Evolutionary conservation across 2,888 invertebrate species (phyloP), one percentile per base, ranked within the genome.

Genomic region (Pyralis farinalis): DNA sequence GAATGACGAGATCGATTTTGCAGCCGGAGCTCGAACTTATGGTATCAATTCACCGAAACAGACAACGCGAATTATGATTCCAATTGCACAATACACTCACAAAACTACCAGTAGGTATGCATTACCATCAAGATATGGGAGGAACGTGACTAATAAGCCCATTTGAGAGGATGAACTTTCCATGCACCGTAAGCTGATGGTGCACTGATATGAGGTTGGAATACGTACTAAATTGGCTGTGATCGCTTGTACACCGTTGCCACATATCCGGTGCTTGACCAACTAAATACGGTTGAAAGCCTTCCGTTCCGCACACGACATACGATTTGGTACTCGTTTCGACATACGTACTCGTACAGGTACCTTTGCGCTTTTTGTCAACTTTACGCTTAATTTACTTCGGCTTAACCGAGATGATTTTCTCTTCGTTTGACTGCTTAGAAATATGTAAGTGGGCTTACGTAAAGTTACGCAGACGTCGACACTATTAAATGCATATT

Each of bases 271-370:
- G 68, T 59, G 61, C 72, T 82, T 71, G 77, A 68, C 75, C 81
- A 75, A 75, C 69, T 70, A 63, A 63, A 67, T 58, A 58, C 21
- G 21, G 33, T 39, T 70, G 74, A 72, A 76, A 74, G 75, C 71
- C 78, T 81, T 81, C 81, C 83, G 85, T 82, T 84, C 80, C 81
- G 77, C 81, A 79, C 76, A 82, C 74, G 72, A 77, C 60, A 75
- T 73, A 78, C 72, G 72, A 84, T 83, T 84, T 74, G 62, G 60
- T 67, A 58, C 60, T 55, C 60, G 59, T 68, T 59, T 63, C 60
- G 49, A 51, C 45, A 49, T 57, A 50, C 49, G 58, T 58, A n/a
- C n/a, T 56, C 51, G 47, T 43, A 21, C 7, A 7, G 21, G 4
- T 4, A 8, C 25, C 5, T 53, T 54, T 53, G 46, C 44, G 52